phyloP scores from a whole-genome alignment of 2,113 vertebrate species.

The Calidris pygmaea region DNA sequence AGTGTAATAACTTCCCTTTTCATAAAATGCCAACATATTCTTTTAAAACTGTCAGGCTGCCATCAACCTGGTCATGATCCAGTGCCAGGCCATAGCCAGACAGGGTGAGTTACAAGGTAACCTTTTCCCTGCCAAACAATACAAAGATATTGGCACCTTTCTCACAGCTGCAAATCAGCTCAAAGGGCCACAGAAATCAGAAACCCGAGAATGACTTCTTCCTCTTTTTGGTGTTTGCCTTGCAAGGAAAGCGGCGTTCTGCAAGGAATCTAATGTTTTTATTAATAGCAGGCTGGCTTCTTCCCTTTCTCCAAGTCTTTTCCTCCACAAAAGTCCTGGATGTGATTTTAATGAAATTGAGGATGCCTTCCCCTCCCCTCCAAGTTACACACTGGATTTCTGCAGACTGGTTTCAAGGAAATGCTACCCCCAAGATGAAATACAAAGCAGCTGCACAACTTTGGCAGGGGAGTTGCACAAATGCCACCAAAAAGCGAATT shows the following conservation, averaged over 20 bases:
- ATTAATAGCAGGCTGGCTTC: neutral
- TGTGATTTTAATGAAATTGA: constrained; percentile 29
- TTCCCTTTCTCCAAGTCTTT: constrained; percentile 5
- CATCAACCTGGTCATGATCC: constrained; percentile 57
- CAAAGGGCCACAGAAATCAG: constrained; percentile 29
- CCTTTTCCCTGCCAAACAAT: constrained; percentile 40
- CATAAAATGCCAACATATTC: constrained; percentile 63
- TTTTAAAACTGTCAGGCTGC: constrained; percentile 56
- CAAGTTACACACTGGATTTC: constrained; percentile 20
- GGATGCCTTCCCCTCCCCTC: neutral
- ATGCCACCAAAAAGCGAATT: constrained; percentile 24
- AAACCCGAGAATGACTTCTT: constrained; percentile 10
- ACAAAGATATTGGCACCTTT: constrained; percentile 55
- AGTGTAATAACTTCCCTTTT: constrained; percentile 66
- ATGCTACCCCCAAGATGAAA: constrained; percentile 8
- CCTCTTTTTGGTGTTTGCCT: constrained; percentile 17
- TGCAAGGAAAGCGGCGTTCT: neutral
- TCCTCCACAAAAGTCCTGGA: constrained; percentile 12
- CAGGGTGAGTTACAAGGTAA: constrained; percentile 64
- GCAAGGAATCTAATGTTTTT: neutral
- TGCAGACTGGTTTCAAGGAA: constrained; percentile 36
- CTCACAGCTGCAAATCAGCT: constrained; percentile 44
- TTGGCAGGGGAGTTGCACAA: constrained; percentile 18
- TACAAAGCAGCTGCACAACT: constrained; percentile 59
- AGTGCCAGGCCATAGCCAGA: constrained; percentile 51